These are phyloP conservation scores for Rhodinocichla rosea DNA, from an alignment of 2,113 vertebrate species.

Conservation along the genomic window DNA sequence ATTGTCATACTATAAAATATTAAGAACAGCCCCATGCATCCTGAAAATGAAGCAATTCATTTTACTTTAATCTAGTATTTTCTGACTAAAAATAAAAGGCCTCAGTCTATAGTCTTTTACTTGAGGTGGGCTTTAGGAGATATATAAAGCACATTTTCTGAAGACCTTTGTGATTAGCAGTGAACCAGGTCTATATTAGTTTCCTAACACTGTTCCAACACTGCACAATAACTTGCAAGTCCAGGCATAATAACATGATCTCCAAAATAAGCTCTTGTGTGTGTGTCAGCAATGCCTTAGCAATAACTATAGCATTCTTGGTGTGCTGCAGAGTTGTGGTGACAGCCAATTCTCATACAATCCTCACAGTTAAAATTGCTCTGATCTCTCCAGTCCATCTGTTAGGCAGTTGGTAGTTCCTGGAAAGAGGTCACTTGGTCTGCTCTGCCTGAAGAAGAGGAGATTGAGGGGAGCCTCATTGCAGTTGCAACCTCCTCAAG, in stretches of 20 bases:
- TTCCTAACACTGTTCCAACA: background rate
- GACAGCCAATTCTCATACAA: background rate
- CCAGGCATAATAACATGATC: background rate
- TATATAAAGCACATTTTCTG: background rate
- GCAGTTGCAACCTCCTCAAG: accelerated
- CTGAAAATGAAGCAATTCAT: background rate
- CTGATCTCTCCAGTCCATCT: background rate
- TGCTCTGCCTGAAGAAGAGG: background rate
- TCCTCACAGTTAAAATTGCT: background rate
- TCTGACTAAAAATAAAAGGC: background rate
- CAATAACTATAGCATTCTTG: background rate
- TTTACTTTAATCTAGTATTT: background rate
- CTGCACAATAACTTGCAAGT: background rate
- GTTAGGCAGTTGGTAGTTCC: background rate
- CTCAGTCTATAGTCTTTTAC: background rate
- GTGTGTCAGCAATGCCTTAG: background rate
- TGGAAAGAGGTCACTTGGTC: background rate
- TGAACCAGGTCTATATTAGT: background rate
- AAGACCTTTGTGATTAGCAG: background rate
- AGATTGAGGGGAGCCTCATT: background rate
- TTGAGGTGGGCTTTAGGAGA: background rate
- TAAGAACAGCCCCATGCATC: background rate
- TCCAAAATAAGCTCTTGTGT: background rate
- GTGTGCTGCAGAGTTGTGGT: background rate
- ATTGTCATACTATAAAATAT: background rate